Conservation (phyloP, 2,888 invertebrate genomes). For the Hydraecia micacea region DNA sequence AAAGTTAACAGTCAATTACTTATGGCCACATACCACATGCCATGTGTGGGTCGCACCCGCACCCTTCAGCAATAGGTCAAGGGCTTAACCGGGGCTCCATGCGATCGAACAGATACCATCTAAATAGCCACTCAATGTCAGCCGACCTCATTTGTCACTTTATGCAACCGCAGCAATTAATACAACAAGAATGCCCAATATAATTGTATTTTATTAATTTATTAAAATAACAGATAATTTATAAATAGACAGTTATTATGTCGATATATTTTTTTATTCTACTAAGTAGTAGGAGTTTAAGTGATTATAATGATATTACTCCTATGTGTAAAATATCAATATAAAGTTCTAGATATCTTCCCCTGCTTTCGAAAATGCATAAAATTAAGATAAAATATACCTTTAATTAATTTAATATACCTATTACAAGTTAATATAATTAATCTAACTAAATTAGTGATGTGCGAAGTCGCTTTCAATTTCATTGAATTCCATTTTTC, state of each 20-base stretch:
- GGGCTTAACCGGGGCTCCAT: conserved; percentile 26
- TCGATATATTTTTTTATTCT: conserved; percentile 29
- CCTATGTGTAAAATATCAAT: conserved; percentile 32
- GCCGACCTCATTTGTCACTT: conserved; percentile 15
- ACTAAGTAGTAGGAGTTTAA: neutral
- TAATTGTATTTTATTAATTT: conserved; percentile 45
- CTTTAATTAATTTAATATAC: neutral
- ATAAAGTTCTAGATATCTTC: conserved; percentile 7
- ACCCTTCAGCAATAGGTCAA: conserved; percentile 38
- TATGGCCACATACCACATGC: conserved; percentile 13
- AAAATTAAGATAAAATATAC: conserved; percentile 26
- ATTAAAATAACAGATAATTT: conserved; percentile 35
- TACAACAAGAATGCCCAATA: conserved; percentile 18
- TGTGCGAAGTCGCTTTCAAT: conserved; percentile 37
- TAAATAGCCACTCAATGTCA: conserved; percentile 27
- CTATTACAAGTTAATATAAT: conserved; percentile 26
- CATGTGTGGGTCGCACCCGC: conserved; percentile 19
- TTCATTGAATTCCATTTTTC: conserved; percentile 33
- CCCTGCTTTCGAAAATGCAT: conserved; percentile 39
- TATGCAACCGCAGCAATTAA: conserved; percentile 29
- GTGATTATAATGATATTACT: conserved; percentile 4
- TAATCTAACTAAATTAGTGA: conserved; percentile 34
- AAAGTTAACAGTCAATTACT: conserved; percentile 7
- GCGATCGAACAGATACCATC: conserved; percentile 52
- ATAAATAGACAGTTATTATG: conserved; percentile 29